Base-by-base conservation (phyloP, 2,113 vertebrate genomes). In the Cebidichthys violaceus region DNA sequence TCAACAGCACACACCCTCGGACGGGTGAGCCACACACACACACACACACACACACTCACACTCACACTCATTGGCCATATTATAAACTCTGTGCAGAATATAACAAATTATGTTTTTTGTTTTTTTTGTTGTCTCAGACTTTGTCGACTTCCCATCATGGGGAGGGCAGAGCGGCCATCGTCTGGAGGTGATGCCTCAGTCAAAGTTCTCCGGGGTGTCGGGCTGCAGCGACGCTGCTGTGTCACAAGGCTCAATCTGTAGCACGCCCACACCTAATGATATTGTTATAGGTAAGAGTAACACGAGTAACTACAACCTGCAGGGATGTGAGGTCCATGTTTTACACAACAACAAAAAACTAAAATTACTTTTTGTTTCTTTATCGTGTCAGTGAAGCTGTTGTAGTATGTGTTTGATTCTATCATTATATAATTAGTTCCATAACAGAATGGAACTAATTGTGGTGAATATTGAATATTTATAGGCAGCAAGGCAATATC, bases 161-260 rank as follows among this genome's bases (percentile, higher is more conserved):
- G 97, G 96, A 86, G 96, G 96, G 29, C 97, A 97, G 82, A 93
- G 95, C 33, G 94, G 97, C 85, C 97, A 98, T 93, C 97, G 97
- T 39, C 95, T 99, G 85, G 98, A 99, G 91, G 97, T 97, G 76
- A 96, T 96, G 94, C 95, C 96, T 70, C 96, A 97, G 94, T 97
- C 97, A 60, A 99, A 98, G 92, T 98, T 97, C 93, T 99, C 98
- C 0, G 97, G 97, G 35, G 97, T 99, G 92, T 99, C 97, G 9
- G 96, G 97, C 70, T 99, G 97, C 92, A 99, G 97, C 50, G 98
- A 99, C 71, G 96, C 95, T 0, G 97, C 95, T 0, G 98, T 96
- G 22, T 99, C 98, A 61, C 98, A 98, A 85, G 96, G 96, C 65
- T 99, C 98, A 35, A 94, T 96, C 65, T 96, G 96, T 86, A 96